Conservation (phyloP, 2,888 invertebrate species). For the Parascotia fuliginaria region DNA sequence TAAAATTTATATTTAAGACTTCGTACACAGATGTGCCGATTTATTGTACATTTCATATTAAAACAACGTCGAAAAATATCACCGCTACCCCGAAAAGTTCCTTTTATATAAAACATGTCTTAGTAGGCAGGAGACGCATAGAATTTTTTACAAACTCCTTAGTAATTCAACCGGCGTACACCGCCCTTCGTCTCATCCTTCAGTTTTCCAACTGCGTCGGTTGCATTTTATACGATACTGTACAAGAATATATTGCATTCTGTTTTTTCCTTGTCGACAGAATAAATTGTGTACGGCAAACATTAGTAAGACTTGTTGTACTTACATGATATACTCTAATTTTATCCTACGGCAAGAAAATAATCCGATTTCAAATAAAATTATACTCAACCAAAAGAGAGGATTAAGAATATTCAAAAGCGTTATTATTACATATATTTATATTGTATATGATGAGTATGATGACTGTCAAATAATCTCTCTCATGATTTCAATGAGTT, state of each 20-base stretch:
- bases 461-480: not conserved
- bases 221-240: constrained; percentile 67
- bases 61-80: constrained; percentile 8
- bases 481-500: not conserved
- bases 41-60: constrained; percentile 11
- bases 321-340: not conserved
- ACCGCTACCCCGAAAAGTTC: not conserved
- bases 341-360: not conserved
- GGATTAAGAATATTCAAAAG: too few relatives aligned
- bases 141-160: constrained; percentile 69
- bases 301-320: not conserved
- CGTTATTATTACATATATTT: too few relatives aligned
- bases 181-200: constrained; percentile 58
- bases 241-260: constrained; percentile 22
- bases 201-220: constrained; percentile 61
- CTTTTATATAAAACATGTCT: constrained; percentile 31
- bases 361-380: not conserved
- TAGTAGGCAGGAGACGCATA: constrained; percentile 49
- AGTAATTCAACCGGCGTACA: constrained; percentile 69
- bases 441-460: too few relatives aligned
- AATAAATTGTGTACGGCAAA: constrained; percentile 6
- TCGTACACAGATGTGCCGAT: not conserved
- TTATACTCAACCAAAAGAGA: too few relatives aligned
- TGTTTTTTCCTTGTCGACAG: constrained; percentile 11
- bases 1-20: not conserved